Conservation (phyloP, 2,888 invertebrate genomes). For the Caenorhabditis doughertyi region DNA sequence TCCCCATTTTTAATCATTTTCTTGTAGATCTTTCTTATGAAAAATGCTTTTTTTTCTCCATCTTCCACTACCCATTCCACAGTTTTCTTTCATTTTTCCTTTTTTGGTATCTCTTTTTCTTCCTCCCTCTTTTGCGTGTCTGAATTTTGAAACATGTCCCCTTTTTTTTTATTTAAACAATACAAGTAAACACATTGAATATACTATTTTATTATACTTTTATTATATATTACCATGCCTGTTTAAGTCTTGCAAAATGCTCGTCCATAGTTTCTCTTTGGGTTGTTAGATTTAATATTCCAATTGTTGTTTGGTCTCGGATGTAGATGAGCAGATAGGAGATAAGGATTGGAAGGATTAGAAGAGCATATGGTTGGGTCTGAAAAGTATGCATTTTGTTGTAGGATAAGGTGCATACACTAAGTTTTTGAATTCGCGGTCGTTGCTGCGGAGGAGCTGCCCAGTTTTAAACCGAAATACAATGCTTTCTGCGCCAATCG, state of each 20-base stretch:
- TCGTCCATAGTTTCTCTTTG: constrained; percentile 8
- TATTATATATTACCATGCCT: not conserved
- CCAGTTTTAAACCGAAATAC: too few relatives aligned
- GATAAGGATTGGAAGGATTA: constrained; percentile 34
- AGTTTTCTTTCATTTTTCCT: constrained; percentile 47
- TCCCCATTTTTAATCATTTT: not conserved
- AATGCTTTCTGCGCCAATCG: too few relatives aligned
- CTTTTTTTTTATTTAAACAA: not conserved
- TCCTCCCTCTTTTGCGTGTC: not conserved
- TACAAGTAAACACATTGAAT: not conserved
- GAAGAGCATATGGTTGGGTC: constrained; percentile 40
- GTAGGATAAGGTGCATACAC: not conserved
- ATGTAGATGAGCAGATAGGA: constrained; percentile 30
- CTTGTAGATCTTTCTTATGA: constrained; percentile 18
- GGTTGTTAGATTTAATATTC: not conserved
- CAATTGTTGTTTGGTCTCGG: constrained; percentile 14
- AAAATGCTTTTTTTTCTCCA: not conserved
- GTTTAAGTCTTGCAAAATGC: constrained; percentile 21
- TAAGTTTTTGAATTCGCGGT: too few relatives aligned
- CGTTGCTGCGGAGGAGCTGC: too few relatives aligned
- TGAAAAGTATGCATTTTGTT: not conserved
- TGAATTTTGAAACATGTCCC: too few relatives aligned
- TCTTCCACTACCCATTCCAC: constrained; percentile 17
- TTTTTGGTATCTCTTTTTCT: constrained; percentile 40
- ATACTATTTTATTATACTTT: not conserved